Evolutionary conservation across 2,113 vertebrate genomes (phyloP).

Genomic region (Callorhinus ursinus): DNA sequence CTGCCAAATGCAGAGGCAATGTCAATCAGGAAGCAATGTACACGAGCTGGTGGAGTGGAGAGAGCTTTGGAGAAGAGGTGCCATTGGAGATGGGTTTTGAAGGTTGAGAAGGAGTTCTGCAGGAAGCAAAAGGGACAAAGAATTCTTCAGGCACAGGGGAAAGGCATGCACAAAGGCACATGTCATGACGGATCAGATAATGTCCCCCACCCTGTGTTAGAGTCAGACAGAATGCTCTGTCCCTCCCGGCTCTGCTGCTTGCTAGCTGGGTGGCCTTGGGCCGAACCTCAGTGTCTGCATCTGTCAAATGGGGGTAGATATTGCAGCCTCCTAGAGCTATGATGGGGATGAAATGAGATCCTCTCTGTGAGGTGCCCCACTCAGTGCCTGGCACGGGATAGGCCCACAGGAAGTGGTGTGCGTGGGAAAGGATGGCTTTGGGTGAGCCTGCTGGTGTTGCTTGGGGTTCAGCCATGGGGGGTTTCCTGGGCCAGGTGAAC

Average conservation of each 20-base stretch:
- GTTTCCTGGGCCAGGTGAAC: neutral
- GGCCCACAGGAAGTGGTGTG: too few species aligned
- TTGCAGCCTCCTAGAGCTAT: neutral
- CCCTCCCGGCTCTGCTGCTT: neutral
- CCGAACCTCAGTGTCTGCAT: neutral
- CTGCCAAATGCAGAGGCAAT: neutral
- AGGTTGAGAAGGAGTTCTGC: neutral
- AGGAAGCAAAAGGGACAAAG: neutral
- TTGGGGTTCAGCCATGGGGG: neutral
- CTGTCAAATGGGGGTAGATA: neutral
- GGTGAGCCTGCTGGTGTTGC: neutral
- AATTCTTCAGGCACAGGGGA: neutral
- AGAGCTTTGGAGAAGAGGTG: neutral
- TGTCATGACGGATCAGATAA: neutral
- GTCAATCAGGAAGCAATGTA: neutral
- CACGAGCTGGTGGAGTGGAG: neutral
- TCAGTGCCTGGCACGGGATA: neutral
- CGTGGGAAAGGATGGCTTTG: neutral
- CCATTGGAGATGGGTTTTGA: conserved; percentile 16
- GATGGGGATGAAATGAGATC: neutral
- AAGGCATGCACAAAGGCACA: neutral
- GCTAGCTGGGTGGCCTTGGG: neutral
- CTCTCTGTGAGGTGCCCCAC: neutral
- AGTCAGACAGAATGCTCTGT: neutral
- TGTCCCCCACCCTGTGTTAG: neutral